Conservation (phyloP, 2,113 vertebrate species). For the Cryptotis parvus region DNA sequence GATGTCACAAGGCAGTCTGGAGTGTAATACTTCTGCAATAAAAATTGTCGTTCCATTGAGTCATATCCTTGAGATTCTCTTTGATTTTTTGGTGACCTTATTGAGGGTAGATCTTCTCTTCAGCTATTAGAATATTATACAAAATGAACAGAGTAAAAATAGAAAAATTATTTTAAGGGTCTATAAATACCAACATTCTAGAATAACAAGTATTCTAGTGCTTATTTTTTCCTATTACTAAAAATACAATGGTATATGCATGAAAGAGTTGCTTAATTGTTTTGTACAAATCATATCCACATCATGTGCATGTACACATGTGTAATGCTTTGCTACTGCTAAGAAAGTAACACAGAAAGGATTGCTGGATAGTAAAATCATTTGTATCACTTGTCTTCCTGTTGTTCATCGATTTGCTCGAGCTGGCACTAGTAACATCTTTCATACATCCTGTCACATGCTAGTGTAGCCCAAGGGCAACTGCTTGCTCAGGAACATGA, state of each 20-base stretch:
- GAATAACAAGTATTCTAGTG: not conserved
- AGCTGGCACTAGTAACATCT: no score
- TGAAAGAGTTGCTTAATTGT: not conserved
- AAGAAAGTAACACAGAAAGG: not conserved
- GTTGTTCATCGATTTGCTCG: no score
- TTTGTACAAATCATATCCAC: not conserved
- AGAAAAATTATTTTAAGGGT: not conserved
- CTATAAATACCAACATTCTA: not conserved
- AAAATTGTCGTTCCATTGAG: not conserved
- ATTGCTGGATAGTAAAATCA: not conserved
- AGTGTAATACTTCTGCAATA: not conserved
- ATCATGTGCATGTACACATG: not conserved
- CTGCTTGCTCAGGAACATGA: no score
- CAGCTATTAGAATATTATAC: not conserved
- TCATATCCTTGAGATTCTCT: not conserved
- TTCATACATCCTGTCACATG: no score
- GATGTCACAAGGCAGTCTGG: not conserved
- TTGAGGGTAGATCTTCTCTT: not conserved
- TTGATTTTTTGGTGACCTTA: not conserved
- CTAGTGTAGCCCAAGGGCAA: no score
- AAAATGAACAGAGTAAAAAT: not conserved
- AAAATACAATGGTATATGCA: not conserved
- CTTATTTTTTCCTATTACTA: constrained; percentile 14
- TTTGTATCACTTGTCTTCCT: no score
- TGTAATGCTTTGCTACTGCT: not conserved